These are phyloP conservation scores for Dendrolimus kikuchii DNA, from an alignment of 1,140 invertebrate species.

Conservation along the genomic window DNA sequence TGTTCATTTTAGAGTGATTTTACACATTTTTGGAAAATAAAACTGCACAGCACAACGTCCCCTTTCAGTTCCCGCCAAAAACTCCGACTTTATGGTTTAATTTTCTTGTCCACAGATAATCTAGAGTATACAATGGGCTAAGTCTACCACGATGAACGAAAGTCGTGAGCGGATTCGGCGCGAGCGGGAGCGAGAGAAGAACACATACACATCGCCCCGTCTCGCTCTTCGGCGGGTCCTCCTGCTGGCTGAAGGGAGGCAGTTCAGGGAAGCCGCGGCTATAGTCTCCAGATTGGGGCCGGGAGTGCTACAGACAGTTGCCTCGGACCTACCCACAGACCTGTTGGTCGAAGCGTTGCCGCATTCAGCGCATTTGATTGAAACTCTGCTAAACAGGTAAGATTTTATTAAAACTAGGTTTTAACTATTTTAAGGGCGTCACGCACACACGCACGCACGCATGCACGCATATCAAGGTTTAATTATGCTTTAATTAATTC, in stretches of 20 bases:
- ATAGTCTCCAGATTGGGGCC: conserved; percentile 83
- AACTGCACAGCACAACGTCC: too few species aligned
- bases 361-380: conserved; percentile 87
- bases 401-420: conserved; percentile 7
- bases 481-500: too few species aligned
- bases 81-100: not conserved
- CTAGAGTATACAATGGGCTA: conserved; percentile 49
- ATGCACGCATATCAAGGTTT: too few species aligned
- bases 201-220: conserved; percentile 81
- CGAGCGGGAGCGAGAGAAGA: conserved; percentile 70
- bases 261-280: conserved; percentile 85
- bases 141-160: conserved; percentile 68
- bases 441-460: too few species aligned
- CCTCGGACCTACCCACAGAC: conserved; percentile 87
- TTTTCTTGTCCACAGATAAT: conserved; percentile 13
- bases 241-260: conserved; percentile 82
- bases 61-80: too few species aligned
- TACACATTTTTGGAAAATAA: too few species aligned
- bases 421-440: not conserved
- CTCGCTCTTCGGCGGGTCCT: conserved; percentile 82
- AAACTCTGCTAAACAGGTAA: conserved; percentile 87
- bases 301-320: conserved; percentile 81
- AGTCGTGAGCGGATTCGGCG: conserved; percentile 74
- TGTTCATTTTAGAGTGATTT: too few species aligned
- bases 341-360: conserved; percentile 90